phyloP scores from a whole-genome alignment of 1,140 invertebrate species.

The Oryzaephilus surinamensis region DNA sequence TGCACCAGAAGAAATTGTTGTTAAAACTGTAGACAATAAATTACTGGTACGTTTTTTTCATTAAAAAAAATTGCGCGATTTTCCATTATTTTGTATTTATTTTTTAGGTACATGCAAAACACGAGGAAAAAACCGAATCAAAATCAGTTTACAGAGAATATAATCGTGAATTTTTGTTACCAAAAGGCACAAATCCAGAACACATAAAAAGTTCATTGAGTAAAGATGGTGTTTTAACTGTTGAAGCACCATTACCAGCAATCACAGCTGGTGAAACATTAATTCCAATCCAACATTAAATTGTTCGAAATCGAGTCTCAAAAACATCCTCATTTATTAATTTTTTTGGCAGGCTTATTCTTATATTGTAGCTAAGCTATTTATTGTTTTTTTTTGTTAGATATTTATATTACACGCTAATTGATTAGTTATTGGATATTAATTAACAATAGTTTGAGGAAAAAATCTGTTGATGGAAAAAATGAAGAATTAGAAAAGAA shows the following conservation, averaged over 20 bases:
- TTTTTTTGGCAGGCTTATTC: background rate
- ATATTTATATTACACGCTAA: background rate
- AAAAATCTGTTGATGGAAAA: no score
- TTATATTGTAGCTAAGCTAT: background rate
- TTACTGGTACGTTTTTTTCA: constrained; percentile 59
- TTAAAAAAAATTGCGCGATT: no score
- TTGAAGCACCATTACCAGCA: constrained; percentile 83
- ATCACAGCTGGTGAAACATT: constrained; percentile 59
- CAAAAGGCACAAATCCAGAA: constrained; percentile 87
- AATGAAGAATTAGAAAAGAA: no score
- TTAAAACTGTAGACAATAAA: constrained; percentile 94
- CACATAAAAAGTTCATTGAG: constrained; percentile 81
- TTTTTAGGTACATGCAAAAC: constrained; percentile 86
- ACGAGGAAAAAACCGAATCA: constrained; percentile 89
- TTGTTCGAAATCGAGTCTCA: background rate
- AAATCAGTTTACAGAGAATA: constrained; percentile 93
- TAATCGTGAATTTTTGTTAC: constrained; percentile 89
- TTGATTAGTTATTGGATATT: background rate
- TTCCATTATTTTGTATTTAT: no score
- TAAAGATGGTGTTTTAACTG: constrained; percentile 86
- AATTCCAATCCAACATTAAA: constrained; percentile 67
- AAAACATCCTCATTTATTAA: constrained; percentile 3
- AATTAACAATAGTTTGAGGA: no score
- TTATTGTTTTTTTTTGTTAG: background rate
- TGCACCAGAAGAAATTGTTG: constrained; percentile 89